phyloP scores from a whole-genome alignment of 2,797 vertebrate species.

The Hozukius guyotensis region DNA sequence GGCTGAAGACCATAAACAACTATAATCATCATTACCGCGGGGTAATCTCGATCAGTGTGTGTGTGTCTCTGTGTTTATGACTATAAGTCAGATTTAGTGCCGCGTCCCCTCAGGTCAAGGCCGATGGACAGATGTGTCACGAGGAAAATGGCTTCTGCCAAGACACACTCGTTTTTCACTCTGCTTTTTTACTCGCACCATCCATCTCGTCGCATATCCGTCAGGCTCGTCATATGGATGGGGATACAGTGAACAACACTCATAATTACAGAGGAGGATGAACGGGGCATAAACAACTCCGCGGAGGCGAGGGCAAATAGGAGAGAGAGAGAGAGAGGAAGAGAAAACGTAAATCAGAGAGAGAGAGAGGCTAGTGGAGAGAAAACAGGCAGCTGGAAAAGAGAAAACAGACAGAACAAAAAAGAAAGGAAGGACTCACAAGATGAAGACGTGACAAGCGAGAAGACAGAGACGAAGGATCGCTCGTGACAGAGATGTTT shows the following conservation, averaged over 20 bases:
- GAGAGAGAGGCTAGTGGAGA: not conserved
- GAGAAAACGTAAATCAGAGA: conserved; percentile 18
- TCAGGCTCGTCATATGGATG: conserved; percentile 62
- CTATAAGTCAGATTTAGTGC: conserved; percentile 69
- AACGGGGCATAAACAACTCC: conserved; percentile 57
- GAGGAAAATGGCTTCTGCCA: conserved; percentile 61
- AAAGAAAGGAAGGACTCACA: not conserved
- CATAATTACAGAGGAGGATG: conserved; percentile 69
- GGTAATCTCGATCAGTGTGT: conserved; percentile 65
- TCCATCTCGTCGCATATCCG: conserved; percentile 57
- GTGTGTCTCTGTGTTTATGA: conserved; percentile 40
- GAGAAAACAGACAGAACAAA: not conserved
- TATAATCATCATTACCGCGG: conserved; percentile 70
- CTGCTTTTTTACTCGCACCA: conserved; percentile 40
- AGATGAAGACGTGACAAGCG: conserved; percentile 15
- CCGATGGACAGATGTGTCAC: conserved; percentile 71
- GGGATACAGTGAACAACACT: conserved; percentile 61
- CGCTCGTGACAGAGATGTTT: conserved; percentile 5
- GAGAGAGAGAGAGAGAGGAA: not conserved
- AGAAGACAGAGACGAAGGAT: not conserved
- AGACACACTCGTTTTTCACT: conserved; percentile 57
- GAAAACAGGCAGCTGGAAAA: not conserved
- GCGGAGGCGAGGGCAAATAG: conserved; percentile 24
- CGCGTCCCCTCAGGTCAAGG: conserved; percentile 66
- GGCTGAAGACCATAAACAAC: conserved; percentile 69